A percentile compares a stretch with the other conserved stretches of the same genome.
Conservation (phyloP, 2,888 invertebrate genomes). For the Dicyrtoma fusca region DNA sequence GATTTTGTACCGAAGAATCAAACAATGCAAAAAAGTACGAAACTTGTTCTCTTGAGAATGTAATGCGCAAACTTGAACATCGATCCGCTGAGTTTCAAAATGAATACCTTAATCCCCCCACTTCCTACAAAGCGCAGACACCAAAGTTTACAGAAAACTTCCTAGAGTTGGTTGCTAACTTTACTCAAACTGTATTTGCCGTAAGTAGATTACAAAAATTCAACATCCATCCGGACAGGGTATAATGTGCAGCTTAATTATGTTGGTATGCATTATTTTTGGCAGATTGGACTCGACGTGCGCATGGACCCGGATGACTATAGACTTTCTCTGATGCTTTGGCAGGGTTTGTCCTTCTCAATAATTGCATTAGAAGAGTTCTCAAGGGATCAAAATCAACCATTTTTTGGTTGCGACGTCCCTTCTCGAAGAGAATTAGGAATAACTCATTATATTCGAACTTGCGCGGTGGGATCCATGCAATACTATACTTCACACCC, state of each 20-base stretch:
- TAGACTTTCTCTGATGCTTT: slow-evolving; percentile 69
- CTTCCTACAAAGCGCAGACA: neutral
- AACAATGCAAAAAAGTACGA: slow-evolving; percentile 27
- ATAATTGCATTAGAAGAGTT: slow-evolving; percentile 70
- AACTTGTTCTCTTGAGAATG: slow-evolving; percentile 21
- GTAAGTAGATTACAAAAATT: slow-evolving; percentile 18
- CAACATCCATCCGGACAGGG: neutral
- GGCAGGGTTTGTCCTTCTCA: slow-evolving; percentile 68
- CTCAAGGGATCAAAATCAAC: slow-evolving; percentile 59
- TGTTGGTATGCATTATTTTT: neutral
- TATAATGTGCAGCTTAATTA: too few species aligned
- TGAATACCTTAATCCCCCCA: neutral
- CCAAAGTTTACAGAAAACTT: slow-evolving; percentile 36
- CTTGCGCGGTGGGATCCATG: slow-evolving; percentile 28
- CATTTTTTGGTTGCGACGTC: slow-evolving; percentile 55
- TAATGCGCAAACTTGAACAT: slow-evolving; percentile 20
- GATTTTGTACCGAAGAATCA: slow-evolving; percentile 5
- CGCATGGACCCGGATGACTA: slow-evolving; percentile 58
- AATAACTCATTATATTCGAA: slow-evolving; percentile 43
- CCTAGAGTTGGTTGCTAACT: slow-evolving; percentile 57
- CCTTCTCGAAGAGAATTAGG: slow-evolving; percentile 49
- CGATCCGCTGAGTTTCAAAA: slow-evolving; percentile 16
- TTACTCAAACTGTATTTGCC: slow-evolving; percentile 37
- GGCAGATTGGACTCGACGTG: slow-evolving; percentile 63
- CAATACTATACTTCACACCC: slow-evolving; percentile 14